phyloP scores from a whole-genome alignment of 2,113 vertebrate genomes.

The Vombatus ursinus region DNA sequence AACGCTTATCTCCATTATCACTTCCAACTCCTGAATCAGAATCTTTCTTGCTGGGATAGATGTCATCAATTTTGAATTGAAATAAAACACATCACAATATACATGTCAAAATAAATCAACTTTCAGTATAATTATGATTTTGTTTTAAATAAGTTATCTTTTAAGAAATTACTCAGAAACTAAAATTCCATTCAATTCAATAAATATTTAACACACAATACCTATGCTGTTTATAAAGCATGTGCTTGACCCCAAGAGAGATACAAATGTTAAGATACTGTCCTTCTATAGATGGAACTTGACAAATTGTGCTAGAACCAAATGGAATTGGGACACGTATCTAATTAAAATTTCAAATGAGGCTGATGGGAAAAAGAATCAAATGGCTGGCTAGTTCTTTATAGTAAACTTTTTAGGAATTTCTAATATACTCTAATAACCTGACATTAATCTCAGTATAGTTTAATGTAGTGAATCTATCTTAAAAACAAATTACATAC shows the following conservation, averaged over 20 bases:
- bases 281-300: not conserved
- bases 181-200: not conserved
- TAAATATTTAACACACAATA: not conserved
- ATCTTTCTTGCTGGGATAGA: slow-evolving; percentile 93
- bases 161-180: not conserved
- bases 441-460: not conserved
- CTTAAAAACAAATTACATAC: not conserved
- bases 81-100: slow-evolving; percentile 53
- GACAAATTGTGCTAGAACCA: not conserved
- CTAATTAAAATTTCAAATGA: slow-evolving; percentile 24
- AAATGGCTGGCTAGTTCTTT: not conserved
- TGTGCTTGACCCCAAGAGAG: not conserved
- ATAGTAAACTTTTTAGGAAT: not conserved
- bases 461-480: not conserved
- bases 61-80: slow-evolving; percentile 86
- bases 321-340: not conserved
- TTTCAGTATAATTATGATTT: slow-evolving; percentile 30
- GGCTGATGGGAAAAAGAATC: not conserved
- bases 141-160: not conserved
- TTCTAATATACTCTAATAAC: not conserved
- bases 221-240: not conserved
- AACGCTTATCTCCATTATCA: slow-evolving; percentile 95
- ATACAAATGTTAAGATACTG: not conserved
- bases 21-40: slow-evolving; percentile 96
- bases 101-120: slow-evolving; percentile 23